Conservation (phyloP, 2,113 vertebrate genomes). For the Paratilapia polleni region DNA sequence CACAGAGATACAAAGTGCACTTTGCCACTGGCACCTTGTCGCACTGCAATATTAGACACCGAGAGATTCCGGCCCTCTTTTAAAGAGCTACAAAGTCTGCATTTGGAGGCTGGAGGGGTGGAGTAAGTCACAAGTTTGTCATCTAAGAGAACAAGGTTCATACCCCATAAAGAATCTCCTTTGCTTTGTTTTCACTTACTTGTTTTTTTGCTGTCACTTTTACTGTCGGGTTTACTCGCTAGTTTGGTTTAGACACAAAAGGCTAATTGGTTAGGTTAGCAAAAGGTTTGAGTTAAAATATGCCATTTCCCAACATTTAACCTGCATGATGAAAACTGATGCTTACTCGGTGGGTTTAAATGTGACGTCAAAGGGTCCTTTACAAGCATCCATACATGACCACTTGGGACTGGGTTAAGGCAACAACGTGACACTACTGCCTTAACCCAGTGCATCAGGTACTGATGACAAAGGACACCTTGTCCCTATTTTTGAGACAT, state of each 20-base stretch:
- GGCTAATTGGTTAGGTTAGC: not conserved
- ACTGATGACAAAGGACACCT: not conserved
- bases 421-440: not conserved
- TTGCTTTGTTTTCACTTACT: not conserved
- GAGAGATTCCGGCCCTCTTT: not conserved
- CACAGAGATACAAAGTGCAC: not conserved
- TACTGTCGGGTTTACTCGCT: not conserved
- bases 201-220: not conserved
- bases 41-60: not conserved
- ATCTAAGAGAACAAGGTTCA: not conserved
- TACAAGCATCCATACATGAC: not conserved
- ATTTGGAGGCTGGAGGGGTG: not conserved
- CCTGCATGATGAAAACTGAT: not conserved
- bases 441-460: not conserved
- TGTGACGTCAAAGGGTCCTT: not conserved
- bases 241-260: not conserved
- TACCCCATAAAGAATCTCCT: not conserved
- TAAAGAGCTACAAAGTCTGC: not conserved
- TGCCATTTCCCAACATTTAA: not conserved
- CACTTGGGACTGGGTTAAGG: too few relatives aligned
- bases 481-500: not conserved
- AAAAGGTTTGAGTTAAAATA: rapidly evolving
- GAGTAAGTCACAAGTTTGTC: not conserved
- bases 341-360: not conserved
- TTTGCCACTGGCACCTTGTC: not conserved